Percentiles rank a stretch among this genome's conserved stretches.
These are phyloP conservation scores for Agrochola litura DNA, from an alignment of 2,888 invertebrate genomes.

Conservation along the genomic window DNA sequence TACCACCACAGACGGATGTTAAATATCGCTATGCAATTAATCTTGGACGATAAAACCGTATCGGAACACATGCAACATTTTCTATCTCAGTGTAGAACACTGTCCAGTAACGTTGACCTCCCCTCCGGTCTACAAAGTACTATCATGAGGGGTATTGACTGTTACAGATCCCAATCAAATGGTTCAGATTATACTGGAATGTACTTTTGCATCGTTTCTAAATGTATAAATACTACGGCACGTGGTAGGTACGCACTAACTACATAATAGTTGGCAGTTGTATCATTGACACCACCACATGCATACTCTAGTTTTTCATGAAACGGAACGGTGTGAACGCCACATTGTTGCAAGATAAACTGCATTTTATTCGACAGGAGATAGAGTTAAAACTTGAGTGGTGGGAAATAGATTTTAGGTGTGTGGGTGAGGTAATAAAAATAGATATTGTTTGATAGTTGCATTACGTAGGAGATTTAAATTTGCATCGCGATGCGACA, in stretches of 20 bases:
- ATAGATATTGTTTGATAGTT: conserved; percentile 79
- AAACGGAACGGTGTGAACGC: conserved; percentile 60
- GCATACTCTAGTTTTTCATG: conserved; percentile 44
- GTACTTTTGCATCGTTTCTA: conserved; percentile 60
- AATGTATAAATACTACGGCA: conserved; percentile 74
- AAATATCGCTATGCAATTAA: conserved; percentile 69
- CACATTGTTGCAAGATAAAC: conserved; percentile 46
- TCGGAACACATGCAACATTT: conserved; percentile 61
- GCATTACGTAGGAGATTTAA: conserved; percentile 79
- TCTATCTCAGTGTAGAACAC: conserved; percentile 64
- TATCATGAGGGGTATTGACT: conserved; percentile 18
- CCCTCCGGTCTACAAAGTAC: conserved; percentile 26
- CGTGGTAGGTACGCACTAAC: conserved; percentile 79
- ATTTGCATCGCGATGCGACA: conserved; percentile 79
- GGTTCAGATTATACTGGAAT: conserved; percentile 72
- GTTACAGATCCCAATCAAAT: conserved; percentile 56
- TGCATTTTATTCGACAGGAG: conserved; percentile 47
- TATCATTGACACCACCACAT: conserved; percentile 73
- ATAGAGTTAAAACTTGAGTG: conserved; percentile 60
- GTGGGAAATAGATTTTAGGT: conserved; percentile 16
- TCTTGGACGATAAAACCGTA: conserved; percentile 66
- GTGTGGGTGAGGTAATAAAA: conserved; percentile 74
- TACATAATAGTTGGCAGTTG: conserved; percentile 79
- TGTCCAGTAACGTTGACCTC: conserved; percentile 63
- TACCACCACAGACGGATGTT: conserved; percentile 59